phyloP scores from a whole-genome alignment of 2,888 invertebrate genomes.

The Teleogryllus oceanicus region DNA sequence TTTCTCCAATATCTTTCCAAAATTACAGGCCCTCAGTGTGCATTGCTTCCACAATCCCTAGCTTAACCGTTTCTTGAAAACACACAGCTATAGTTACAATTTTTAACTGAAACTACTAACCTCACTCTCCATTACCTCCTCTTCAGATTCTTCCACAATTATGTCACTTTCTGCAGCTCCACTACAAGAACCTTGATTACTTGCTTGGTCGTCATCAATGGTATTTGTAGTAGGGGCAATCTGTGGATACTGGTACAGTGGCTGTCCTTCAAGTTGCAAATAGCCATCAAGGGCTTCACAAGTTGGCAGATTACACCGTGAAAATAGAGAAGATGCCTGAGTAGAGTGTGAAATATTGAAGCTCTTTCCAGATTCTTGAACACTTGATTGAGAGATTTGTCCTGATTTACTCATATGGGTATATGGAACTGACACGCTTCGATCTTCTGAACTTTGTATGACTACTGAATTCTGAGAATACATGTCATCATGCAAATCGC shows the following conservation, averaged over 20 bases:
- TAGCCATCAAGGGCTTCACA: slow-evolving; percentile 18
- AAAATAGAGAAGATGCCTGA: background rate
- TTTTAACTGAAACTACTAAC: background rate
- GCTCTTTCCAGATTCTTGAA: background rate
- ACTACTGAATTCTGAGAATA: background rate
- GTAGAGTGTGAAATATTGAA: background rate
- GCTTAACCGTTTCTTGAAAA: too few relatives aligned
- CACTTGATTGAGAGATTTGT: background rate
- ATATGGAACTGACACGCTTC: background rate
- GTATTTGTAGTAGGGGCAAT: background rate
- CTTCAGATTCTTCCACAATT: slow-evolving; percentile 37
- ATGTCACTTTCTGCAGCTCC: slow-evolving; percentile 37
- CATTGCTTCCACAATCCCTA: too few relatives aligned
- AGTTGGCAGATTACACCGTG: background rate
- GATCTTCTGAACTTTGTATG: background rate
- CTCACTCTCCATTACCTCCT: slow-evolving; percentile 34
- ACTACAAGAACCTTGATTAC: slow-evolving; percentile 32
- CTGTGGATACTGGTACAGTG: background rate
- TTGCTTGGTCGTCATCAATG: slow-evolving; percentile 21
- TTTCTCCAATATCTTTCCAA: too few relatives aligned
- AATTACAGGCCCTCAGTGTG: too few relatives aligned
- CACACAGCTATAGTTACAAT: background rate
- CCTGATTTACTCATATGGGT: background rate
- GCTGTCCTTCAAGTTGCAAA: slow-evolving; percentile 5
- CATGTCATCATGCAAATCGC: background rate